phyloP scores from a whole-genome alignment of 2,888 invertebrate species.

The Heliconius hortense region DNA sequence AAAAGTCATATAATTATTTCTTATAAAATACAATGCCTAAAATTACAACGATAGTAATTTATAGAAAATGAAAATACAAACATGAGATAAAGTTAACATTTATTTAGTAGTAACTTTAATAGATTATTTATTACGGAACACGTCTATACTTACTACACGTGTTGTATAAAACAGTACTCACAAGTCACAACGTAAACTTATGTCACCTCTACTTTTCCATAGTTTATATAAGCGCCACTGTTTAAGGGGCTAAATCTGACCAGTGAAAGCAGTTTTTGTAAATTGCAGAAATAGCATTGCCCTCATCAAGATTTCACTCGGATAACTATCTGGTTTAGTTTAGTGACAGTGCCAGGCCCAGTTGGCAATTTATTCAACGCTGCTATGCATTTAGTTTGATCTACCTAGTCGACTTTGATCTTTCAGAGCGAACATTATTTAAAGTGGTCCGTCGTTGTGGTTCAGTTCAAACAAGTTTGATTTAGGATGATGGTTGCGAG shows the following conservation, averaged over 20 bases:
- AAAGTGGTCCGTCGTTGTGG: not conserved
- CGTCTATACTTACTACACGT: not conserved
- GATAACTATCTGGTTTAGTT: slow-evolving; percentile 62
- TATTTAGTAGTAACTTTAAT: not conserved
- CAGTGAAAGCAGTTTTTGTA: slow-evolving; percentile 64
- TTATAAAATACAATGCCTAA: no score
- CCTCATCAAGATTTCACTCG: slow-evolving; percentile 67
- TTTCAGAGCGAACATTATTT: slow-evolving; percentile 52
- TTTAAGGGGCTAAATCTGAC: slow-evolving; percentile 51
- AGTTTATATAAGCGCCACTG: slow-evolving; percentile 29
- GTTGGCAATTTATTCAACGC: slow-evolving; percentile 61
- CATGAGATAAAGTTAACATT: not conserved
- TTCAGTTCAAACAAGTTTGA: not conserved
- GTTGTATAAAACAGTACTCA: not conserved
- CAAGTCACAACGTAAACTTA: not conserved
- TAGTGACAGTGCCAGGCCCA: slow-evolving; percentile 58
- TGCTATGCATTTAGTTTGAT: slow-evolving; percentile 33
- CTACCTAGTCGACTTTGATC: slow-evolving; percentile 57
- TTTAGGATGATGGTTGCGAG: no score
- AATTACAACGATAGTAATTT: no score
- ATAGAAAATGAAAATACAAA: not conserved
- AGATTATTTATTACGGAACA: not conserved
- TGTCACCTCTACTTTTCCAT: slow-evolving; percentile 2
- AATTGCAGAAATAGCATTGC: slow-evolving; percentile 56
- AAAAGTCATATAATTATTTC: no score